Conservation (phyloP, 2,113 vertebrate genomes). For the Anolis sagrei region DNA sequence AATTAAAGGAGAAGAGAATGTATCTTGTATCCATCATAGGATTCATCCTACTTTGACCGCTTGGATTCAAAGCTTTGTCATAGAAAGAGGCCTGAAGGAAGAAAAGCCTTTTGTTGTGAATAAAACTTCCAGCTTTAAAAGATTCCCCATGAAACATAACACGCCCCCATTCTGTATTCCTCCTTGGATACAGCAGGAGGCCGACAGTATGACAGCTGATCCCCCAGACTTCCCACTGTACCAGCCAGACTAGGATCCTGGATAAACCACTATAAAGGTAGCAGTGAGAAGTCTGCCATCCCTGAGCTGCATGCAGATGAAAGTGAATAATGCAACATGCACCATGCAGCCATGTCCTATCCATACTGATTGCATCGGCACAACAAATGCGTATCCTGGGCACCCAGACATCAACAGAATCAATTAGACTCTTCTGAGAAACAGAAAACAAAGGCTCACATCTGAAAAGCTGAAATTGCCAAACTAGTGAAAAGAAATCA, state of each 20-base stretch:
- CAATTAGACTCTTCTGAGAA: conserved; percentile 68
- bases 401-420: conserved; percentile 55
- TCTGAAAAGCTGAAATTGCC: conserved; percentile 65
- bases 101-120: conserved; percentile 15
- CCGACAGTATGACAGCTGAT: conserved; percentile 68
- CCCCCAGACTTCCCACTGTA: conserved; percentile 67
- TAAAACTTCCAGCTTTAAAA: conserved; percentile 29
- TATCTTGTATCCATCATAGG: not conserved
- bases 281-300: conserved; percentile 68
- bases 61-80: not conserved
- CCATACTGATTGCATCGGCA: conserved; percentile 68
- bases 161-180: conserved; percentile 52
- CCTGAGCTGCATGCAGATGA: conserved; percentile 75
- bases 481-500: conserved; percentile 66
- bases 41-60: not conserved
- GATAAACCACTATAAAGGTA: conserved; percentile 72
- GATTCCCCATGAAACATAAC: conserved; percentile 45
- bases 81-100: not conserved
- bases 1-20: not conserved
- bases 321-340: conserved; percentile 77
- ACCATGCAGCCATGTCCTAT: conserved; percentile 70
- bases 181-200: conserved; percentile 68
- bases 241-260: conserved; percentile 62
- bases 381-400: conserved; percentile 71
- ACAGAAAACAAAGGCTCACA: conserved; percentile 52